A percentile compares a stretch with the other conserved stretches of the same genome.
Evolutionary conservation across 1,140 invertebrate genomes (phyloP).

Genomic region (Zaprionus nigranus): DNA sequence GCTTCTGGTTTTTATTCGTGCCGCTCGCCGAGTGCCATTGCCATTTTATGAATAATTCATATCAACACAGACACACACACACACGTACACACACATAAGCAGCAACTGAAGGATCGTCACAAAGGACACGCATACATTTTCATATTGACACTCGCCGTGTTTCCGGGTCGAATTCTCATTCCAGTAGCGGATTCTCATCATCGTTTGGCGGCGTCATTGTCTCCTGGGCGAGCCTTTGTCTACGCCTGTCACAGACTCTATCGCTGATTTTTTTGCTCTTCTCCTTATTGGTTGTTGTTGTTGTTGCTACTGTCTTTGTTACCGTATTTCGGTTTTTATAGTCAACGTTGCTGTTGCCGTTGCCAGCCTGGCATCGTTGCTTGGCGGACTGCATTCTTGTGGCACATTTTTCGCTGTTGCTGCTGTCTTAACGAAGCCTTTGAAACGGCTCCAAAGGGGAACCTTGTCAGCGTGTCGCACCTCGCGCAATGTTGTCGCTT

Average conservation of each 20-base stretch:
- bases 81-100: background rate
- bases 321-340: constrained; percentile 6
- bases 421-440: constrained; percentile 24
- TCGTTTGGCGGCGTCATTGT: constrained; percentile 73
- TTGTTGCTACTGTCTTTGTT: background rate
- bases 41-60: constrained; percentile 83
- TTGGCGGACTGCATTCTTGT: constrained; percentile 34
- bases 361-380: background rate
- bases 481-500: constrained; percentile 11
- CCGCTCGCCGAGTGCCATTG: constrained; percentile 68
- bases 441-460: constrained; percentile 23
- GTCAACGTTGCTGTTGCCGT: constrained; percentile 2
- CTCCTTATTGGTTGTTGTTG: constrained; percentile 14
- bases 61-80: constrained; percentile 59
- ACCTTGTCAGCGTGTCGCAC: constrained; percentile 11
- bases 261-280: background rate
- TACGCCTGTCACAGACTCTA: constrained; percentile 43
- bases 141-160: constrained; percentile 74
- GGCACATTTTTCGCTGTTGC: constrained; percentile 28
- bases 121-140: constrained; percentile 72
- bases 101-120: constrained; percentile 33
- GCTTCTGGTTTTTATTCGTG: constrained; percentile 68
- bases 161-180: constrained; percentile 56
- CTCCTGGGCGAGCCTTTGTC: constrained; percentile 60
- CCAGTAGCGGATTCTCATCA: constrained; percentile 66